A percentile compares a stretch with the other conserved stretches of the same genome.
These are phyloP conservation scores for Goniozus legneri DNA, from an alignment of 1,140 invertebrate genomes.

Conservation along the genomic window DNA sequence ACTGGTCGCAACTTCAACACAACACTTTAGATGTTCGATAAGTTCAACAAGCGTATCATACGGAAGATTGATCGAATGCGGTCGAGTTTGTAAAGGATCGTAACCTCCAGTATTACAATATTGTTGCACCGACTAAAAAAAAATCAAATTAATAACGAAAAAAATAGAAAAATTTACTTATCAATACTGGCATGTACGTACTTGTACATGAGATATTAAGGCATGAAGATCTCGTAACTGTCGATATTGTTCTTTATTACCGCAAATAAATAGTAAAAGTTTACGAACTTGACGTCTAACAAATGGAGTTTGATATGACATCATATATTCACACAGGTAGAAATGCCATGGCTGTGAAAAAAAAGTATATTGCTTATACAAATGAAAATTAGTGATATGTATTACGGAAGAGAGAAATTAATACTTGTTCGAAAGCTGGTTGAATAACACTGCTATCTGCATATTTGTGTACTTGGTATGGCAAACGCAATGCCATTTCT, in stretches of 20 bases:
- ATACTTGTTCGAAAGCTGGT: conserved; percentile 57
- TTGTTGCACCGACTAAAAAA: conserved; percentile 55
- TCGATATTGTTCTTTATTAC: conserved; percentile 93
- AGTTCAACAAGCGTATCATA: conserved; percentile 90
- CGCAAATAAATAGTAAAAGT: conserved; percentile 88
- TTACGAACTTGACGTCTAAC: conserved; percentile 81
- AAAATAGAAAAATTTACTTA: too few relatives aligned
- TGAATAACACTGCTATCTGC: conserved; percentile 59
- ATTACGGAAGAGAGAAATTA: not conserved
- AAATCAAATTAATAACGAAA: too few relatives aligned
- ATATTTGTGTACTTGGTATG: conserved; percentile 87
- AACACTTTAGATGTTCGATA: conserved; percentile 93
- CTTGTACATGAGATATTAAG: conserved; percentile 75
- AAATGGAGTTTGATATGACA: conserved; percentile 80
- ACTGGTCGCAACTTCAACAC: conserved; percentile 85
- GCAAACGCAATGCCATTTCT: conserved; percentile 89
- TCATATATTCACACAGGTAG: conserved; percentile 94
- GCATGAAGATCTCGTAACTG: conserved; percentile 91
- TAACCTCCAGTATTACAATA: conserved; percentile 62
- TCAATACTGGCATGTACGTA: conserved; percentile 37
- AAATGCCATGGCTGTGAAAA: conserved; percentile 66
- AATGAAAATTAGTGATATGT: not conserved
- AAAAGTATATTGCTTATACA: too few relatives aligned
- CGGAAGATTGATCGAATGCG: conserved; percentile 60
- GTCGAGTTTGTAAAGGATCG: conserved; percentile 50